Evolutionary conservation across 2,797 vertebrate genomes (phyloP).

Genomic region (Ibycter americanus): DNA sequence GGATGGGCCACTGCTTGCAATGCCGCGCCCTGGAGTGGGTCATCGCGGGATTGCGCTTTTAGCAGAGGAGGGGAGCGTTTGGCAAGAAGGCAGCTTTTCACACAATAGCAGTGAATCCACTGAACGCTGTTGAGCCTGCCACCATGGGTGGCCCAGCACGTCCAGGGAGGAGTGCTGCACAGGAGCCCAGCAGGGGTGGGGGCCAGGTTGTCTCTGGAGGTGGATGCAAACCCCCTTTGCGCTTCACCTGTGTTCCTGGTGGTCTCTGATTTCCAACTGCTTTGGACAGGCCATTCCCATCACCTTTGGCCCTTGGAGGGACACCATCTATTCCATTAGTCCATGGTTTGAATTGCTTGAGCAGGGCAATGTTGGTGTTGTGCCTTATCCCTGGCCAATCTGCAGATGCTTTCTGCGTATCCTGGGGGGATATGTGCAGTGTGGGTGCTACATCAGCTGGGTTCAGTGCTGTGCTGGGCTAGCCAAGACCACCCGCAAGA

Average conservation of each 20-base stretch:
- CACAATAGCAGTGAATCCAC: neutral
- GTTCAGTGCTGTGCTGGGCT: neutral
- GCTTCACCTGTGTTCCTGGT: neutral
- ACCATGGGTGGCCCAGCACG: neutral
- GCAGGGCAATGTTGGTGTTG: neutral
- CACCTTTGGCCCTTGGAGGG: neutral
- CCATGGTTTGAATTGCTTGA: neutral
- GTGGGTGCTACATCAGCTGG: rapidly evolving
- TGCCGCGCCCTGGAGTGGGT: slow-evolving; percentile 54
- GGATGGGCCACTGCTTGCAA: slow-evolving; percentile 57
- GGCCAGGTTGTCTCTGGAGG: neutral
- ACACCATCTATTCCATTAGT: neutral
- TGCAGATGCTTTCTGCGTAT: neutral
- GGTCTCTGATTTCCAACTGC: neutral
- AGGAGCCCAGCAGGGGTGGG: neutral
- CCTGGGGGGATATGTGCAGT: rapidly evolving
- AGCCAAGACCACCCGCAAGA: neutral
- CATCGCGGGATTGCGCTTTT: slow-evolving; percentile 13
- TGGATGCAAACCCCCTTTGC: neutral
- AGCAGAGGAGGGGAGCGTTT: slow-evolving; percentile 40
- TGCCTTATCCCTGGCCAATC: neutral
- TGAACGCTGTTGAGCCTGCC: neutral
- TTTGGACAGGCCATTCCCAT: neutral
- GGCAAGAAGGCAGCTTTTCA: slow-evolving; percentile 30
- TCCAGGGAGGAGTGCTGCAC: neutral